These are phyloP conservation scores for Leptinotarsa tumamoca DNA, from an alignment of 2,888 invertebrate species.

Conservation along the genomic window DNA sequence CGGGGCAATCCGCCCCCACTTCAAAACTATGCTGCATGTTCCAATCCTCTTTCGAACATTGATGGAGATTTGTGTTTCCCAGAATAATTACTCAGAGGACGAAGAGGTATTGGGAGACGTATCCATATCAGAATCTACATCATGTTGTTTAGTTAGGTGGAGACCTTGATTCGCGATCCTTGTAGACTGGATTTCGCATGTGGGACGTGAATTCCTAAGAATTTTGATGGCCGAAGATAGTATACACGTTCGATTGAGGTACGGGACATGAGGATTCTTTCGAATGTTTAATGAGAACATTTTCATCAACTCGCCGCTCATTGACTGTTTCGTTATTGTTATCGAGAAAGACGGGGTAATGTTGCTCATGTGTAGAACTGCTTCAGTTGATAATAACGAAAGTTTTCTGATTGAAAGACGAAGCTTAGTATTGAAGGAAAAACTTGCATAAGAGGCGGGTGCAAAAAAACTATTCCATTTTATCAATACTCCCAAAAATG, in stretches of 20 bases:
- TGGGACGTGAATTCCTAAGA: conserved; percentile 15
- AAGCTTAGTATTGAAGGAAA: too few species aligned
- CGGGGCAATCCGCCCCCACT: not conserved
- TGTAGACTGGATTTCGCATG: conserved; percentile 18
- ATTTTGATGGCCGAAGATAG: conserved; percentile 4
- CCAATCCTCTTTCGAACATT: conserved; percentile 2
- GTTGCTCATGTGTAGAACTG: too few species aligned
- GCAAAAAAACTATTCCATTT: too few species aligned
- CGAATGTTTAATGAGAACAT: not conserved
- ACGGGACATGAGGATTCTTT: not conserved
- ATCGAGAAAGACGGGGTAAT: not conserved
- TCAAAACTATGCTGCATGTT: not conserved
- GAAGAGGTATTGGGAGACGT: conserved; percentile 1
- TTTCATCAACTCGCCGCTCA: too few species aligned
- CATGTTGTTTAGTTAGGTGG: conserved; percentile 13
- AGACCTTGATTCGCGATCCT: conserved; percentile 15
- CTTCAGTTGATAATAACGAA: too few species aligned
- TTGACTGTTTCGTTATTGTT: not conserved
- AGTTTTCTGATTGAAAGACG: too few species aligned
- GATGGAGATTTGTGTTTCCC: conserved; percentile 8
- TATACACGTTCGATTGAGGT: conserved; percentile 4
- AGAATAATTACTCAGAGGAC: conserved; percentile 9
- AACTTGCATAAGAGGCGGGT: too few species aligned
- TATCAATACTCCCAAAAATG: too few species aligned
- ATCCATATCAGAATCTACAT: conserved; percentile 17